Evolutionary conservation across 1,140 invertebrate species (phyloP), one percentile per base, ranked within the genome.

Genomic region (Asbolus verrucosus): DNA sequence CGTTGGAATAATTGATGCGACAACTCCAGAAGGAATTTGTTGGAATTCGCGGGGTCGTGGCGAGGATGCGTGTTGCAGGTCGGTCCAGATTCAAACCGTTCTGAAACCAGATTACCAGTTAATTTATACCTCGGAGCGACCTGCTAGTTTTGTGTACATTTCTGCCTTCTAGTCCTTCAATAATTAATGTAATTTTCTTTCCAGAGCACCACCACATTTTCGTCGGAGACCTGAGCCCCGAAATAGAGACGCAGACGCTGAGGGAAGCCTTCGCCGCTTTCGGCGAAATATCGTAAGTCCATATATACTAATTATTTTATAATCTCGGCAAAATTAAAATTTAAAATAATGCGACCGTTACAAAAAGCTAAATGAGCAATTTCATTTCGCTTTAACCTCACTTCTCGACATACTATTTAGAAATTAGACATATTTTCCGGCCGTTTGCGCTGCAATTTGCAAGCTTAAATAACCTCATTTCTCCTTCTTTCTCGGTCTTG

Each of bases 201-300:
- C 63, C 77, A 81, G 98, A 96, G 81, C 96, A 98, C 83, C 95
- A 97, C 85, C 97, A 99, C 85, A 98, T 99, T 87, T 99, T 99
- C 82, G 98, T 99, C 46, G 98, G 98, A 75, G 98, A 99, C 85
- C 87, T 99, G 41, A 98, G 97, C 83, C 96, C 97, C 19, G 98
- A 99, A 84, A 98, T 99, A 70, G 97, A 99, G 84, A 98, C 96
- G 63, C 94, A 98, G 81, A 95, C 96, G 43, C 84, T 99, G 41
- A 90, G 94, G 78, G 98, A 99, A 76, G 97, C 98, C 9, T 99
- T 99, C 82, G 91, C 93, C 71, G 95, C 95, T 0, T 99, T 99
- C 82, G 98, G 98, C 75, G 97, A 99, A 85, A 98, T 99, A 81
- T 99, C 97, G 81, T 81, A 79, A 80, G 80, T 81, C 18, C 36